These are phyloP conservation scores for Melipona bicolor DNA, from an alignment of 2,888 invertebrate genomes.

Conservation along the genomic window DNA sequence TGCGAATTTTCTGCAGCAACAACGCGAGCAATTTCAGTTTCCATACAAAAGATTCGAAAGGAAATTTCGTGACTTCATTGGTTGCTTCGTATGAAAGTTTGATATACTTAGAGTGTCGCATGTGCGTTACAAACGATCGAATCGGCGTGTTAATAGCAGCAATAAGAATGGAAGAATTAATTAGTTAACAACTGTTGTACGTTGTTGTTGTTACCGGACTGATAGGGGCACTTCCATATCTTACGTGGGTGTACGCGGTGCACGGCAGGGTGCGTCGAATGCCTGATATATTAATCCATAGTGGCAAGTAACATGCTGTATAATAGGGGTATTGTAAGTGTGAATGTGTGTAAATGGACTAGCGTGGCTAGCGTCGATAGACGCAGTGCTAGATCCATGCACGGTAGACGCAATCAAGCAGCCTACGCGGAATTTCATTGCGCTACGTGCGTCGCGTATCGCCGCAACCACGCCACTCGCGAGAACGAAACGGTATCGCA, in stretches of 20 bases:
- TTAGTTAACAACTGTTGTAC: slow-evolving; percentile 3
- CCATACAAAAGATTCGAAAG: too few relatives aligned
- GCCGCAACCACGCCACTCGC: slow-evolving; percentile 9
- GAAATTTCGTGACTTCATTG: too few relatives aligned
- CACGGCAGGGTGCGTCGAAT: slow-evolving; percentile 17
- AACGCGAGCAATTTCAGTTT: too few relatives aligned
- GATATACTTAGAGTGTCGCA: too few relatives aligned
- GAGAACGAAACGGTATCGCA: not conserved
- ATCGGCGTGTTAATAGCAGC: too few relatives aligned
- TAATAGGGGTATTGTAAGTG: slow-evolving; percentile 45
- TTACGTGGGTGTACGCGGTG: not conserved
- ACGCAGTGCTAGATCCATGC: slow-evolving; percentile 15
- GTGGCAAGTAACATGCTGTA: slow-evolving; percentile 34
- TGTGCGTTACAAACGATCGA: not conserved
- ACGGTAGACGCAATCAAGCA: slow-evolving; percentile 25
- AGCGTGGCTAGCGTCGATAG: not conserved
- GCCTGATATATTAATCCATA: slow-evolving; percentile 36
- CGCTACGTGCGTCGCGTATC: slow-evolving; percentile 38
- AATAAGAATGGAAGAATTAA: slow-evolving; percentile 18
- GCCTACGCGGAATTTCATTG: slow-evolving; percentile 55
- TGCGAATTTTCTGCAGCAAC: too few relatives aligned
- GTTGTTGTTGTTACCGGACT: not conserved
- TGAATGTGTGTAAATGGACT: slow-evolving; percentile 39
- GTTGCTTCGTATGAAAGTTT: too few relatives aligned
- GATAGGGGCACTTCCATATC: slow-evolving; percentile 20